Conservation (phyloP, 2,888 invertebrate species). For the Colletes collaris region DNA sequence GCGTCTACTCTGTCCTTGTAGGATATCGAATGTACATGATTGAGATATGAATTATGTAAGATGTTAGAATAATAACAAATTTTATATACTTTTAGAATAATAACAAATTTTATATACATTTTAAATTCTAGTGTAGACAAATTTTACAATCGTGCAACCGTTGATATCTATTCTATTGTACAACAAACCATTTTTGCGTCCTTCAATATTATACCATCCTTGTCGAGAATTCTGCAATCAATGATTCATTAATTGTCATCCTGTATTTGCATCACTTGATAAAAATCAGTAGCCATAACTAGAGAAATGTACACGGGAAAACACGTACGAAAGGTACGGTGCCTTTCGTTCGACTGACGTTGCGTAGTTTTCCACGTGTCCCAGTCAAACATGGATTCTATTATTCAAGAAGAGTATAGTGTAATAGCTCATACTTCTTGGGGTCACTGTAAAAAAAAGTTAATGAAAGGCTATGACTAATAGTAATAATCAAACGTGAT, state of each 20-base stretch:
- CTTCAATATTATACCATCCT: neutral
- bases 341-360: conserved; percentile 63
- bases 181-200: conserved; percentile 32
- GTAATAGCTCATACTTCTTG: conserved; percentile 47
- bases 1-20: too few species aligned
- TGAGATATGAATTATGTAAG: too few species aligned
- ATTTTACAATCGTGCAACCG: neutral
- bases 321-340: conserved; percentile 38
- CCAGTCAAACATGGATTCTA: conserved; percentile 63
- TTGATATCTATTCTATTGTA: too few species aligned
- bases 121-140: too few species aligned
- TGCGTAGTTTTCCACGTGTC: conserved; percentile 73
- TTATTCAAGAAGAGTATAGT: conserved; percentile 72
- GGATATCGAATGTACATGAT: too few species aligned
- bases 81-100: too few species aligned
- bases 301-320: conserved; percentile 17
- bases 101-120: too few species aligned
- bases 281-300: conserved; percentile 3
- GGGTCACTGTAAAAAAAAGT: conserved; percentile 3
- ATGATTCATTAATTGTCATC: neutral
- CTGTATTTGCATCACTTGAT: neutral
- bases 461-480: conserved; percentile 39
- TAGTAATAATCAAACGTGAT: conserved; percentile 1
- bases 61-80: too few species aligned
- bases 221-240: neutral